Conservation (phyloP, 2,113 vertebrate species). For the Cacatua alba region DNA sequence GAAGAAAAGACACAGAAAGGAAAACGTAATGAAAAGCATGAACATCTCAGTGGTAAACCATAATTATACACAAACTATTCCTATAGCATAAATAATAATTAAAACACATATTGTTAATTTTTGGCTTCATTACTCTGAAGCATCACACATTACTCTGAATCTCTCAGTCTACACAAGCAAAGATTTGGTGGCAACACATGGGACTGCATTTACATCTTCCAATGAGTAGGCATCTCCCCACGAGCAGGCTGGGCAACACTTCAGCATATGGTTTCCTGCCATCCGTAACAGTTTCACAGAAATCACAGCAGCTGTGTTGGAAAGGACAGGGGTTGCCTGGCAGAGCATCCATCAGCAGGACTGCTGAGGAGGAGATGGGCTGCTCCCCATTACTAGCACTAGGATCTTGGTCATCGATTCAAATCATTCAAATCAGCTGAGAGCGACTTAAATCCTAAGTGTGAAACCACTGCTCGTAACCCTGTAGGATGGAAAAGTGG, state of each 20-base stretch:
- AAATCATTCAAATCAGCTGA: background rate
- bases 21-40: background rate
- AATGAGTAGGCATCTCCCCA: background rate
- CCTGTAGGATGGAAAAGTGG: background rate
- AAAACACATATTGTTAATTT: conserved; percentile 70
- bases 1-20: background rate
- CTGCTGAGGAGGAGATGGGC: background rate
- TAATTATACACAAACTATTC: conserved; percentile 42
- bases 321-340: background rate
- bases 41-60: background rate
- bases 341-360: background rate
- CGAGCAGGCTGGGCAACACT: background rate
- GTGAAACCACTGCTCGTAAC: fast-evolving
- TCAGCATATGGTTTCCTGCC: conserved; percentile 49
- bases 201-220: background rate
- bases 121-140: conserved; percentile 65
- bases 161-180: background rate
- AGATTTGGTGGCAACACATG: background rate
- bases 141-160: conserved; percentile 5
- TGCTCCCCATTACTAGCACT: background rate
- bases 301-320: background rate
- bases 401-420: background rate
- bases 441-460: background rate
- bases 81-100: conserved; percentile 69
- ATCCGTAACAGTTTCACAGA: background rate